Base-by-base conservation (phyloP, 2,888 invertebrate species). In the Drosophila austrosaltans region DNA sequence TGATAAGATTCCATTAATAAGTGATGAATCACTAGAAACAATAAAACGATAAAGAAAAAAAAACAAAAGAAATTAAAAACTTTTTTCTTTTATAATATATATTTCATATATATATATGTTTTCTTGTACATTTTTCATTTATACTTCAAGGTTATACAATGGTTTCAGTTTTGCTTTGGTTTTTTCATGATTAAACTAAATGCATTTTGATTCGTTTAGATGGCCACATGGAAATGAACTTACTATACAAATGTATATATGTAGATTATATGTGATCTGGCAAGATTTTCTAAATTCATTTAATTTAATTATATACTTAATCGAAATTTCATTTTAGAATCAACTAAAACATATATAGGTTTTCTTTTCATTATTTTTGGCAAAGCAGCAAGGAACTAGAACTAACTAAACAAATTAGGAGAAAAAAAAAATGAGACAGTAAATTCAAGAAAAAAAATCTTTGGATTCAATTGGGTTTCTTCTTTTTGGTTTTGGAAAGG, bases 401-500 rank as follows among this genome's bases (percentile, higher is more conserved):
- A 56, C 40, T 10, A 63, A 75, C 61, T 62, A 64, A 63, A 59
- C 2, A 44, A 22, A 48, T 7, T n/a, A 44, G n/a, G 20, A 48
- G 7, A 48, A 48, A 48, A 48, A 8, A 48, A 22, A 48, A 25
- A 12, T 20, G 20, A 20, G 7, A 12, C 12, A 25, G 22, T 4
- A 7, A 48, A 25, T 12, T 7, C 5, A 36, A 58, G 16, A 16
- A 63, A 62, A 57, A 62, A 66, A 20, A 67, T 89, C 88, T 84
- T 84, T 84, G 84, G 84, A 75, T 68, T 81, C 66, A 70, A 68
- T 70, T 88, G 87, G 83, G 89, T 87, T 73, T 32, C 6, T 32
- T 32, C 32, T 4, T 36, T 36, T 36, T 48, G 73, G 70, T 66
- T 63, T 69, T 72, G 65, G 75, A 42, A 36, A 36, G 10, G 0